These are phyloP conservation scores for Baryphthengus martii DNA, from an alignment of 2,113 vertebrate species.

Conservation along the genomic window DNA sequence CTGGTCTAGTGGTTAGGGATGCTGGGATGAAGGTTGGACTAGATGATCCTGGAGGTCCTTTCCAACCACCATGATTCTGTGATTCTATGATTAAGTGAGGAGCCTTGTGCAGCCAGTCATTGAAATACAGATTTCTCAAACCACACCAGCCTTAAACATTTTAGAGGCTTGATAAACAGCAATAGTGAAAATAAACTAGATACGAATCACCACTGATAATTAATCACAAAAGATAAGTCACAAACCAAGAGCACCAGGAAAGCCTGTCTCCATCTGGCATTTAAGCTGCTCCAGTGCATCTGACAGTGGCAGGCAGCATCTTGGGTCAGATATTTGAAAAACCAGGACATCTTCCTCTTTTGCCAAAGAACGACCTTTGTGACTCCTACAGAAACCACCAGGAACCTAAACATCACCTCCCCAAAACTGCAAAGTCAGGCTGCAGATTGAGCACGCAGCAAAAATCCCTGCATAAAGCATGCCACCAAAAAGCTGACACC, in stretches of 20 bases:
- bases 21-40: too few relatives aligned
- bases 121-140: fast-evolving
- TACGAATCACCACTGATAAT: neutral
- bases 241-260: neutral
- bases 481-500: neutral
- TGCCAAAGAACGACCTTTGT: neutral
- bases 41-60: too few relatives aligned
- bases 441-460: neutral
- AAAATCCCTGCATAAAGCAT: neutral
- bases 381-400: neutral
- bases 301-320: neutral
- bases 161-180: neutral
- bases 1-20: too few relatives aligned
- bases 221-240: neutral
- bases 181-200: neutral
- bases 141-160: neutral
- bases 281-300: neutral
- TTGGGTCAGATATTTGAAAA: neutral
- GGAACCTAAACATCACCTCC: neutral
- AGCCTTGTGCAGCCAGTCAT: neutral
- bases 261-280: neutral
- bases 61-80: too few relatives aligned
- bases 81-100: neutral
- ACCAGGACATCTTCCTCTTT: neutral
- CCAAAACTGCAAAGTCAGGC: neutral